A percentile compares a stretch with the other conserved stretches of the same genome.
Conservation (phyloP, 2,888 invertebrate genomes). For the Acleris cristana region DNA sequence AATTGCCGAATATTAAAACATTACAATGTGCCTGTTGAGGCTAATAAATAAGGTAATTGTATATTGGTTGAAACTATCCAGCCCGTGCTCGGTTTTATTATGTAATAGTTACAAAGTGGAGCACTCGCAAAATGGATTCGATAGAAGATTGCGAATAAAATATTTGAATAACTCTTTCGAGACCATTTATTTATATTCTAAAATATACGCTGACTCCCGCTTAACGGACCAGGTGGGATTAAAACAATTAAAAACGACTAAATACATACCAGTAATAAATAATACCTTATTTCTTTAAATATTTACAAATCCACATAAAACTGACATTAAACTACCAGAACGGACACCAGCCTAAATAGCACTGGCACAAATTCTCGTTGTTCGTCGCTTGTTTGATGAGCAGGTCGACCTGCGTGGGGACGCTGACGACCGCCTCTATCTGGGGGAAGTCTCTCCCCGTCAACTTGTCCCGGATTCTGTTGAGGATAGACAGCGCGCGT, state of each 20-base stretch:
- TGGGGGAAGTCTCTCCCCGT: slow-evolving; percentile 96
- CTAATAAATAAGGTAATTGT: no score
- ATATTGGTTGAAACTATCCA: no score
- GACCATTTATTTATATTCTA: no score
- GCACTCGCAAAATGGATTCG: no score
- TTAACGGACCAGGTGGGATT: not conserved
- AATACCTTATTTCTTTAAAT: slow-evolving; percentile 1
- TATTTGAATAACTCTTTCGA: no score
- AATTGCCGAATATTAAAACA: not conserved
- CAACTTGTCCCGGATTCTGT: slow-evolving; percentile 95
- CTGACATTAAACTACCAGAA: slow-evolving; percentile 83
- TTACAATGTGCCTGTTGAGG: no score
- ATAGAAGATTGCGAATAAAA: no score
- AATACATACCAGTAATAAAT: not conserved
- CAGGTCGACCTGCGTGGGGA: slow-evolving; percentile 95
- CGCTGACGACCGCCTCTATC: slow-evolving; percentile 88
- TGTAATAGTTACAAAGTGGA: no score
- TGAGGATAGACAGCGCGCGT: slow-evolving; percentile 95
- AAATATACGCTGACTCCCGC: no score
- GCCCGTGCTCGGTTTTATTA: no score
- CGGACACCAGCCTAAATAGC: slow-evolving; percentile 99
- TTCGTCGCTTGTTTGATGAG: slow-evolving; percentile 97
- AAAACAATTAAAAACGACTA: not conserved
- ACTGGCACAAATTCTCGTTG: slow-evolving; percentile 99
- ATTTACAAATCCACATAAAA: not conserved